Evolutionary conservation across 2,797 vertebrate genomes (phyloP).

Genomic region (Fringilla coelebs): DNA sequence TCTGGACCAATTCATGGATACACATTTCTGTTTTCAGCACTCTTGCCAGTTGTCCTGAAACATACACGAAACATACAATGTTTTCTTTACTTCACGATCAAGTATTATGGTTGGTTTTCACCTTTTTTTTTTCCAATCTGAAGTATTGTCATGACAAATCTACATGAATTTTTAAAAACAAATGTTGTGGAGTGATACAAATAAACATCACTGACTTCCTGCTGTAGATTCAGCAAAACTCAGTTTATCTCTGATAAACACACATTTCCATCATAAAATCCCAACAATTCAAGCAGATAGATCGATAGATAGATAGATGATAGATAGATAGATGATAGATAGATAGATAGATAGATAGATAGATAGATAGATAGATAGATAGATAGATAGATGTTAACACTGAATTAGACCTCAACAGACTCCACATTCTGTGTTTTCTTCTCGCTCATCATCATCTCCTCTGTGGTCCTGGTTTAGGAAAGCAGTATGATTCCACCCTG

Average conservation of each 20-base stretch:
- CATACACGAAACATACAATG: not conserved
- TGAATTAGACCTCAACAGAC: not conserved
- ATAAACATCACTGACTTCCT: not conserved
- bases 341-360: not conserved
- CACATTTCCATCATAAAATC: not conserved
- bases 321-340: accelerated
- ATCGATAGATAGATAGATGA: not conserved
- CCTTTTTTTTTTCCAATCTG: not conserved
- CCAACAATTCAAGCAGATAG: not conserved
- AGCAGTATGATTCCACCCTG: not conserved
- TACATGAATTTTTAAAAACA: not conserved
- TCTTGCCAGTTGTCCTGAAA: not conserved
- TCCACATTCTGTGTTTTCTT: not conserved
- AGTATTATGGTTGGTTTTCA: not conserved
- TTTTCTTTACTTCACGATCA: not conserved
- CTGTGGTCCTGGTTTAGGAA: not conserved
- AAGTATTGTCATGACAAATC: not conserved
- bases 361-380: not conserved
- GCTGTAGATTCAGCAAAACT: not conserved
- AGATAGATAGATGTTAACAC: not conserved
- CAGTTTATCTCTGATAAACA: not conserved
- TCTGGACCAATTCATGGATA: not conserved
- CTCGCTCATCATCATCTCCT: not conserved
- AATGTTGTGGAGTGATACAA: not conserved
- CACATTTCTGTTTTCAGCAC: not conserved